These are phyloP conservation scores for Martes flavigula DNA, from an alignment of 2,797 vertebrate genomes.

Conservation along the genomic window DNA sequence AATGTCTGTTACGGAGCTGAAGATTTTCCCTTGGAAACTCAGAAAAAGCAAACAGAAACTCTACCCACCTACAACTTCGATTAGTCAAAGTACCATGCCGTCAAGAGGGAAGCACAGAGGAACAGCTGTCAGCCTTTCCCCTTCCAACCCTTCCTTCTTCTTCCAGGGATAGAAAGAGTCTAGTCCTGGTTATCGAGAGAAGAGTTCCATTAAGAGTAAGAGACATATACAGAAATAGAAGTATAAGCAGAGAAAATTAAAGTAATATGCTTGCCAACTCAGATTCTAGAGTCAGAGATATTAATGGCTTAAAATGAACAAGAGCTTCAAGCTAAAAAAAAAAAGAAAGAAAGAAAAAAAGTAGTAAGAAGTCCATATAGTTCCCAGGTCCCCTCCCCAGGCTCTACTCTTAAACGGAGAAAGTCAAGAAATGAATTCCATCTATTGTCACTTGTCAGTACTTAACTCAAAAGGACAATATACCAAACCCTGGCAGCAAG, in stretches of 20 bases:
- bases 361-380: neutral
- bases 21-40: neutral
- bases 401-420: neutral
- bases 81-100: neutral
- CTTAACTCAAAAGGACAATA: neutral
- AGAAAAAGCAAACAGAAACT: neutral
- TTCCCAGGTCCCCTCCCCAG: neutral
- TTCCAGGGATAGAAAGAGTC: neutral
- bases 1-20: neutral
- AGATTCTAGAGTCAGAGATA: neutral
- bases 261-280: neutral
- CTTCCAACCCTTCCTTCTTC: neutral
- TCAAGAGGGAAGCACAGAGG: neutral
- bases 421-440: neutral
- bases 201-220: neutral
- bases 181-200: neutral
- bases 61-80: neutral
- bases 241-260: neutral
- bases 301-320: neutral
- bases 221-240: neutral
- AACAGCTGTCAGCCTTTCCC: neutral
- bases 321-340: neutral
- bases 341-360: neutral
- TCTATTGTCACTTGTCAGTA: neutral
- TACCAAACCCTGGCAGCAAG: neutral